Percentiles rank a stretch among this genome's conserved stretches.
Conservation (phyloP, 2,888 invertebrate species). For the Ophion ellenae region DNA sequence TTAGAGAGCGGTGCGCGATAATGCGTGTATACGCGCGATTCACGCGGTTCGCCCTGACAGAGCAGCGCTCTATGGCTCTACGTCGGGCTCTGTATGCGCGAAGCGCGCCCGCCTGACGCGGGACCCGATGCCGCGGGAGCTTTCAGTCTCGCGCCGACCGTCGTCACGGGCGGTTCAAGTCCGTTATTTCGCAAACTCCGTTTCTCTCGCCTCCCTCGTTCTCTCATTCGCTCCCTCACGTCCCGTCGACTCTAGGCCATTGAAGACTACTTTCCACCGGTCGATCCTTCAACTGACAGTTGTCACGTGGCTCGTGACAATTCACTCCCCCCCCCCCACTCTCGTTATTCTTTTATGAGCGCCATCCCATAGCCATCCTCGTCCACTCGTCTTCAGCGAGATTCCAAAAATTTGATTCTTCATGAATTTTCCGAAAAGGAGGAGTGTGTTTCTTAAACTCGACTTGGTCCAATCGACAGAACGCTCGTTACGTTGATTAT, state of each 20-base stretch:
- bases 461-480: background rate
- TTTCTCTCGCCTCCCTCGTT: conserved; percentile 48
- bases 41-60: conserved; percentile 25
- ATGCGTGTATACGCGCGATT: conserved; percentile 27
- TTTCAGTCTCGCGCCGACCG: conserved; percentile 74
- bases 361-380: background rate
- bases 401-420: background rate
- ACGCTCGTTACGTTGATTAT: background rate
- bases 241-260: background rate
- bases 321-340: background rate
- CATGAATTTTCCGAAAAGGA: background rate
- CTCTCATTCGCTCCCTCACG: background rate
- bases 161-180: conserved; percentile 68
- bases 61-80: conserved; percentile 10
- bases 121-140: conserved; percentile 47
- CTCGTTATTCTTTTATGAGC: background rate
- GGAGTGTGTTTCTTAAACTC: background rate
- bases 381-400: background rate
- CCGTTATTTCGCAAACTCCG: conserved; percentile 6
- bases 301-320: conserved; percentile 20
- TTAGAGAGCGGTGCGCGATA: background rate
- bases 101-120: conserved; percentile 52
- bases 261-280: background rate
- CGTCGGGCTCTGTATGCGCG: conserved; percentile 30
- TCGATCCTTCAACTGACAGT: conserved; percentile 14